Evolutionary conservation across 2,888 invertebrate genomes (phyloP).

Genomic region (Gymnocheta viridis): DNA sequence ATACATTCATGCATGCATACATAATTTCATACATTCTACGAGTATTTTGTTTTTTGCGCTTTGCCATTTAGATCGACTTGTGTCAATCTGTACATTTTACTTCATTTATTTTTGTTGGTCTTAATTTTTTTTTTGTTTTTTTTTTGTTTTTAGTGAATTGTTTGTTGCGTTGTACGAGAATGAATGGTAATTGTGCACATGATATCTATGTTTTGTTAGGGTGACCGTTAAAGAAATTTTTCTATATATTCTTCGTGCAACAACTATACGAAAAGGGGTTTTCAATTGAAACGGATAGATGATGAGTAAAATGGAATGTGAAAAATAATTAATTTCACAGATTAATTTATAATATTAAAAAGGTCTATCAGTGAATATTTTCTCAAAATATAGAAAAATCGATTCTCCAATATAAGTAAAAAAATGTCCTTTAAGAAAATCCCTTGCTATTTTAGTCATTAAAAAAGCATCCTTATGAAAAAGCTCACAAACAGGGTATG

Average conservation of each 20-base stretch:
- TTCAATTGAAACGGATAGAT: background rate
- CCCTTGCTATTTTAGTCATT: too few relatives aligned
- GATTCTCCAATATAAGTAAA: too few relatives aligned
- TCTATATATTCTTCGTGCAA: background rate
- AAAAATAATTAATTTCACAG: too few relatives aligned
- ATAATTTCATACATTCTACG: background rate
- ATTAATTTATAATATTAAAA: too few relatives aligned
- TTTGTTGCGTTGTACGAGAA: constrained; percentile 28
- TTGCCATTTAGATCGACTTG: constrained; percentile 69
- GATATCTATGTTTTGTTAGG: constrained; percentile 43
- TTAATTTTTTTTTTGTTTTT: background rate
- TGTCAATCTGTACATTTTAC: constrained; percentile 71
- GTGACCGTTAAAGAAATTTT: background rate
- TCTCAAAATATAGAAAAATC: too few relatives aligned
- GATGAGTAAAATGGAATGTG: too few relatives aligned
- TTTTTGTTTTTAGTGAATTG: constrained; percentile 25
- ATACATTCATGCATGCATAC: background rate
- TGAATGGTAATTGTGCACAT: constrained; percentile 62
- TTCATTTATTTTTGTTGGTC: constrained; percentile 49
- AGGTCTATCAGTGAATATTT: too few relatives aligned
- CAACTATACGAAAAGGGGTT: background rate
- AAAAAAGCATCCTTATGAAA: too few relatives aligned
- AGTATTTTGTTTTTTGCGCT: constrained; percentile 2
- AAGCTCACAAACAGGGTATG: too few relatives aligned
- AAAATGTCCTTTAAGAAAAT: too few relatives aligned